A percentile compares a stretch with the other conserved stretches of the same genome.
Evolutionary conservation across 2,113 vertebrate species (phyloP).

Genomic region (Festucalex cinctus): DNA sequence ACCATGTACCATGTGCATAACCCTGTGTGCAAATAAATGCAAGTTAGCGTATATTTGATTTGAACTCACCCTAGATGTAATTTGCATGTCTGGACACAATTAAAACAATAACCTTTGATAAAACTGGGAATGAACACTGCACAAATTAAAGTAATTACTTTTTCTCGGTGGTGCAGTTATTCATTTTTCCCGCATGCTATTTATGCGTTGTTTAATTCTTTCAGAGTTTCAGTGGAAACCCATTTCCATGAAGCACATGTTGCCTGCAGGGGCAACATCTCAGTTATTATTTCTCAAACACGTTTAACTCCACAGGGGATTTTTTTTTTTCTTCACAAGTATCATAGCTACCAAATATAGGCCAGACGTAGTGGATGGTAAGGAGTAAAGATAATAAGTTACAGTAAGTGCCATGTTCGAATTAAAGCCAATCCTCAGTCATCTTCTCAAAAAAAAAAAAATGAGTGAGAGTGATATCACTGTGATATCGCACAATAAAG

Average conservation of each 20-base stretch:
- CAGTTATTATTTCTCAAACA: slow-evolving; percentile 10
- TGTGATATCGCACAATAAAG: neutral
- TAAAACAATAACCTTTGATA: slow-evolving; percentile 37
- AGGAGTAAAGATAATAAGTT: neutral
- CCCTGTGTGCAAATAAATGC: neutral
- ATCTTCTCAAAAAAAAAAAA: neutral
- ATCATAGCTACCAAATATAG: neutral
- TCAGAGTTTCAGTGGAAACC: slow-evolving; percentile 2
- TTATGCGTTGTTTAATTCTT: neutral
- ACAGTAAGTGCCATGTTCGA: neutral
- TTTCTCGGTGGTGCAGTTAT: slow-evolving; percentile 3
- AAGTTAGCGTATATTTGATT: neutral
- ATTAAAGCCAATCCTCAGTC: neutral
- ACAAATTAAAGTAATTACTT: slow-evolving; percentile 38
- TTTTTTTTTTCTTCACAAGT: neutral
- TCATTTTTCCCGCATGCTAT: neutral
- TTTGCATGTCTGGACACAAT: slow-evolving; percentile 37
- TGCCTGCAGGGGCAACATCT: slow-evolving; percentile 1
- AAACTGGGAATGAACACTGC: slow-evolving; percentile 19
- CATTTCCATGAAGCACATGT: neutral
- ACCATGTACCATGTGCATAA: too few species aligned
- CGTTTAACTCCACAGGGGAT: slow-evolving; percentile 2
- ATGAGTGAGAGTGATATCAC: neutral
- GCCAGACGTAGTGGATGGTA: neutral
- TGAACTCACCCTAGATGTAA: slow-evolving; percentile 20